Evolutionary conservation across 1,140 invertebrate species (phyloP).

Genomic region (Sweltsa coloradensis): DNA sequence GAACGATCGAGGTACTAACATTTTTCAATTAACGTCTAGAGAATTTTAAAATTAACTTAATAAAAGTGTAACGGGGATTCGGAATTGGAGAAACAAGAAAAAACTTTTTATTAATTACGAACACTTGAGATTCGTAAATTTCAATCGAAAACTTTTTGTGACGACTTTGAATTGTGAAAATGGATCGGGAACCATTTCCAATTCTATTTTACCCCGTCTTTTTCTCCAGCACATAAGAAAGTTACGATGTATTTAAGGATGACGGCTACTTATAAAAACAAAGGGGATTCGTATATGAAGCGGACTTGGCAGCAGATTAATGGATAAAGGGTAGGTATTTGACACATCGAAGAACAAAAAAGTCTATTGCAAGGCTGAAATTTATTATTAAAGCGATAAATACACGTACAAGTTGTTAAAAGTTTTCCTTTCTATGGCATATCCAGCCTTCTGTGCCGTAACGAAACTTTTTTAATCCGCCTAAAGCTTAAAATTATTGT

Average conservation of each 20-base stretch:
- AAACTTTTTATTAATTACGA: conserved; percentile 1
- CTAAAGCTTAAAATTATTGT: neutral
- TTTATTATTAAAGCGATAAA: conserved; percentile 4
- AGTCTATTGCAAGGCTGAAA: conserved; percentile 1
- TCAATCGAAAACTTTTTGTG: neutral
- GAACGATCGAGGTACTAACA: neutral
- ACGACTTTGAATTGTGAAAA: neutral
- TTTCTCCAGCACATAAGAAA: neutral
- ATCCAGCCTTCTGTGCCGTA: neutral
- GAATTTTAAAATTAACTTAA: conserved; percentile 3
- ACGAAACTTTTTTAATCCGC: neutral
- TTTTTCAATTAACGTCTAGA: neutral
- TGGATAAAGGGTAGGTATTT: conserved; percentile 3
- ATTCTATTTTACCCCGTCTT: neutral
- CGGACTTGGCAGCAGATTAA: conserved; percentile 1
- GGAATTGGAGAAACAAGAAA: neutral
- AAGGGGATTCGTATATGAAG: neutral
- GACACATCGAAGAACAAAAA: conserved; percentile 1
- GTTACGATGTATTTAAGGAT: neutral
- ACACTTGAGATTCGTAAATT: conserved; percentile 1
- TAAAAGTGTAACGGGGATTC: neutral
- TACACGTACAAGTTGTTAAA: conserved; percentile 2
- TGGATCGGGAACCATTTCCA: neutral
- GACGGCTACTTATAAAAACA: neutral
- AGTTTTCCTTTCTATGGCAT: neutral